A percentile compares a stretch with the other conserved stretches of the same genome.
phyloP scores from a whole-genome alignment of 2,113 vertebrate genomes.

The Grantiella picta region DNA sequence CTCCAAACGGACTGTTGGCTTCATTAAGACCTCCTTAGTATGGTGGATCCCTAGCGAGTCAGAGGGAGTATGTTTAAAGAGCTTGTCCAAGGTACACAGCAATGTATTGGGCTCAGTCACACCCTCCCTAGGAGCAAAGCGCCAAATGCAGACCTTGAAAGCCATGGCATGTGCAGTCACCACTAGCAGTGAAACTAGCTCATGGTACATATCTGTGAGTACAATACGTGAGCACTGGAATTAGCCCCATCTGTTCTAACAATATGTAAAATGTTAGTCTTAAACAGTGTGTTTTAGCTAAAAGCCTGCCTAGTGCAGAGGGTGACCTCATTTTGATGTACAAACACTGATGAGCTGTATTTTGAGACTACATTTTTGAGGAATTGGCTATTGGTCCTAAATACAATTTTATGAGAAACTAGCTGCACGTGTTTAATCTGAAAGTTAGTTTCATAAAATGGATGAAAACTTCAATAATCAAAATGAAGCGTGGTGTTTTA shows the following conservation, averaged over 20 bases:
- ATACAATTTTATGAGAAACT: background rate
- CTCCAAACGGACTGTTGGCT: background rate
- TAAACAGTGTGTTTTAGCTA: background rate
- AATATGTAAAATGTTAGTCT: background rate
- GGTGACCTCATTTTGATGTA: background rate
- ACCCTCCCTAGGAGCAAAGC: background rate
- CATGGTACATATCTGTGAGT: background rate
- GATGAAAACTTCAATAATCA: background rate
- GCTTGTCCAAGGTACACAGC: background rate
- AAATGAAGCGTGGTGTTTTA: background rate
- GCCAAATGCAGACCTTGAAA: background rate
- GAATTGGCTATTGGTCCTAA: background rate
- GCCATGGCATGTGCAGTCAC: background rate
- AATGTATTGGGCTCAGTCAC: background rate
- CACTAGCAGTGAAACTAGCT: background rate
- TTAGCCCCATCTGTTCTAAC: constrained; percentile 8
- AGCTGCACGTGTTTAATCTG: background rate
- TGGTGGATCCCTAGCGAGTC: background rate
- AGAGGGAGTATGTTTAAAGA: background rate
- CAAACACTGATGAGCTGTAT: background rate
- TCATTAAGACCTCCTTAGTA: background rate
- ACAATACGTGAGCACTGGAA: background rate
- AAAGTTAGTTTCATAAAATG: background rate
- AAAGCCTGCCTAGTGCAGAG: background rate
- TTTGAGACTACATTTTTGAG: background rate